Percentiles rank a stretch among this genome's conserved stretches.
Conservation (phyloP, 2,797 vertebrate genomes). For the Danio jaintianensis region DNA sequence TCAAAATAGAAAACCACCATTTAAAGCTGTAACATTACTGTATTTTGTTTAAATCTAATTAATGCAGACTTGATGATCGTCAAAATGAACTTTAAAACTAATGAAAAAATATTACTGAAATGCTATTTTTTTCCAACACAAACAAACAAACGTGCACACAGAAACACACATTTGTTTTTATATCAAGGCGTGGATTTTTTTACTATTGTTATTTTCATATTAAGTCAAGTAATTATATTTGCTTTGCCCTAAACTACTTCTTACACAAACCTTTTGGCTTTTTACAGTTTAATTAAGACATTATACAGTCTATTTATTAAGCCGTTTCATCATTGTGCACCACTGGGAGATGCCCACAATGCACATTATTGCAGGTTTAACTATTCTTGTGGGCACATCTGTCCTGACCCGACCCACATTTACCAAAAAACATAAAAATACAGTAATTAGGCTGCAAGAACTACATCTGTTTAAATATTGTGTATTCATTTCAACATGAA, state of each 20-base stretch:
- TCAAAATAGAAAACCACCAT: neutral
- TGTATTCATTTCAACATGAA: neutral
- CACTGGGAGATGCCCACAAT: neutral
- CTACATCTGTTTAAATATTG: neutral
- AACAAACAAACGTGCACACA: neutral
- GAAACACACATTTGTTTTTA: neutral
- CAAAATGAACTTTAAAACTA: neutral
- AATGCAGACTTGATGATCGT: neutral
- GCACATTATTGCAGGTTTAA: conserved; percentile 5
- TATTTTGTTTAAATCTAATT: conserved; percentile 1
- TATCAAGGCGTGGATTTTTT: neutral
- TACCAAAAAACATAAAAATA: neutral
- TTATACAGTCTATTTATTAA: neutral
- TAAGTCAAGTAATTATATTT: neutral
- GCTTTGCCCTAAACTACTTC: neutral
- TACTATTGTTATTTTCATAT: neutral
- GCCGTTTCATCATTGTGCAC: neutral
- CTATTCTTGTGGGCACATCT: neutral
- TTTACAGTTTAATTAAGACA: neutral
- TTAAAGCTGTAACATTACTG: neutral
- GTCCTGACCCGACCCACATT: neutral
- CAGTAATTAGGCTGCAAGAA: neutral
- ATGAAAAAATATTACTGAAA: neutral
- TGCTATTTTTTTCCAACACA: neutral
- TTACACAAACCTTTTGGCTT: neutral